Evolutionary conservation across 2,113 vertebrate species (phyloP), one percentile per base, ranked within the genome.

Genomic region (Furnarius figulus): DNA sequence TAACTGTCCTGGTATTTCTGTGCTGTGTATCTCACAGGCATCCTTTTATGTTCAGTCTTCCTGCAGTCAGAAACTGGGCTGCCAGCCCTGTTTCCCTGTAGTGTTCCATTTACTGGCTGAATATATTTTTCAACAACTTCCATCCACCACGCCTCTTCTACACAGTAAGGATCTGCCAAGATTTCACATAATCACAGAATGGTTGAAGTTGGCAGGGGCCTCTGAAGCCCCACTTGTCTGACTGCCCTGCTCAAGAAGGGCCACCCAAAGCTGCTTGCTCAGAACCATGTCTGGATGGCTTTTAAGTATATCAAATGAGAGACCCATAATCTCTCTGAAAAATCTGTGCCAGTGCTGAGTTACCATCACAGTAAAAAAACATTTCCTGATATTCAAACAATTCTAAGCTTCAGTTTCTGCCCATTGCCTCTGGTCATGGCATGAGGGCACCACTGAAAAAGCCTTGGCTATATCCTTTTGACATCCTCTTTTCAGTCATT

Each of bases 261-360:
- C 2, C 8, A 47, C 47, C 39, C n/a, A 53, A 17, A 67, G 19
- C 10, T 24, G 3, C 4, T 17, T 75, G 13, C 9, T n/a, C 15
- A 46, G 24, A 35, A 35, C 17, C 0, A 0, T 55, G 18, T 37
- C 61, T 62, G 12, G 37, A 37, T 50, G 24, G 4, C 8, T 53
- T 52, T 27, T 50, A 44, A 56, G 17, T 37, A 42, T 42, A 14
- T 77, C 21, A 28, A 23, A 23, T 1, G 2, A 63, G 25, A 20
- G 37, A 56, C 55, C 8, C 15, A 27, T 13, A 55, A 19, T 44
- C 15, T 44, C 15, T 56, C 30, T 21, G 49, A 27, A 21, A 6
- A 55, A 82, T 7, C 19, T 55, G 8, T 44, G 33, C 6, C 31
- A 73, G 35, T 44, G 28, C 19, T 53, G 0, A 1, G n/a, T 55